A percentile compares a stretch with the other conserved stretches of the same genome.
These are phyloP conservation scores for Synanthedon tipuliformis DNA, from an alignment of 2,888 invertebrate species.

Conservation along the genomic window DNA sequence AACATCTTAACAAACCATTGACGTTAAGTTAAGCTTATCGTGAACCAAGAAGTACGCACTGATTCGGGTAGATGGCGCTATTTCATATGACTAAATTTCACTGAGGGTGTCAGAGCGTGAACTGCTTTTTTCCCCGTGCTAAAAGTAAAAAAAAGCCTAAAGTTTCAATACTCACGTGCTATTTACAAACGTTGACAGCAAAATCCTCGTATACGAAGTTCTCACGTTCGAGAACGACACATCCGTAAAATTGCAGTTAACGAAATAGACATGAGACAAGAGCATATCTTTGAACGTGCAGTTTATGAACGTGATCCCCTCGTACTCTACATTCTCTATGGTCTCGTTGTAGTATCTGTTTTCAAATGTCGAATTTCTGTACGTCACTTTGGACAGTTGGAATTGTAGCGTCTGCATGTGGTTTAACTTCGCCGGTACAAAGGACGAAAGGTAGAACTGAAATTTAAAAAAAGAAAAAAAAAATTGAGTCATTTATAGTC, in stretches of 20 bases:
- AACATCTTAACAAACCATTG: no score
- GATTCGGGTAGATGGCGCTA: no score
- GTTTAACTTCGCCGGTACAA: constrained; percentile 59
- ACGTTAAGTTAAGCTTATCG: no score
- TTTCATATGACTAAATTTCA: no score
- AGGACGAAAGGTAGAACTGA: constrained; percentile 68
- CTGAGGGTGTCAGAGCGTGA: no score
- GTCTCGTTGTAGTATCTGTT: constrained; percentile 69
- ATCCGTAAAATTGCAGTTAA: constrained; percentile 76
- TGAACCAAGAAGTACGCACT: no score
- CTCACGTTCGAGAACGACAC: constrained; percentile 78
- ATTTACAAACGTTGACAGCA: constrained; percentile 71
- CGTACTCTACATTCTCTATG: constrained; percentile 72
- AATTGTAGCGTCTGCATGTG: constrained; percentile 43
- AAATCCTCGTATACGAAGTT: constrained; percentile 76
- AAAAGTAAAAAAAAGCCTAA: no score
- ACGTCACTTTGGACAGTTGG: constrained; percentile 30
- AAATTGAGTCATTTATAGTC: no score
- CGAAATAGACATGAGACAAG: constrained; percentile 78
- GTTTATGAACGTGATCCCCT: constrained; percentile 70
- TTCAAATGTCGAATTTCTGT: constrained; percentile 37
- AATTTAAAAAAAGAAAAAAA: constrained; percentile 8
- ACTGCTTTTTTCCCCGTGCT: no score
- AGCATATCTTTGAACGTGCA: constrained; percentile 76
- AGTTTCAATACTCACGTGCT: constrained; percentile 63